A percentile compares a stretch with the other conserved stretches of the same genome.
These are phyloP conservation scores for Pangasius macronema DNA, from an alignment of 2,797 vertebrate genomes.

Conservation along the genomic window DNA sequence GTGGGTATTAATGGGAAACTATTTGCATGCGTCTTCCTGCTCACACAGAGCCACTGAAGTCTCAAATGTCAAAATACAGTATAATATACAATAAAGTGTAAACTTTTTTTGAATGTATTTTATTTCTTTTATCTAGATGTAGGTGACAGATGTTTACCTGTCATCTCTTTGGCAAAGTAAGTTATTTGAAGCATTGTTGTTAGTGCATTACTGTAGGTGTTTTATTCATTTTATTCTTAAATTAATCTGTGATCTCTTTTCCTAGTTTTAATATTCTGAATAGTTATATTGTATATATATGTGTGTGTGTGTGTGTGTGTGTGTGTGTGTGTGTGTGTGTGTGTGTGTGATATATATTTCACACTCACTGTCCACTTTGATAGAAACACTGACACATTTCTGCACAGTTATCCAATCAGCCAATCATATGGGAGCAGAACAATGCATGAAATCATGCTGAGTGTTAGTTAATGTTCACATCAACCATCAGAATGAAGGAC, in stretches of 20 bases:
- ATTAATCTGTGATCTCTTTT: neutral
- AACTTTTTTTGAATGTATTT: neutral
- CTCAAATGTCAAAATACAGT: neutral
- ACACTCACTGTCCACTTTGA: too few relatives aligned
- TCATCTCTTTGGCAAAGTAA: conserved; percentile 84
- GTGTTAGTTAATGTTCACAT: too few relatives aligned
- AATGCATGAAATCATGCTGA: too few relatives aligned
- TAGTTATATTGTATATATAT: neutral
- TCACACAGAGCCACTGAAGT: neutral
- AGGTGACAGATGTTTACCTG: conserved; percentile 75
- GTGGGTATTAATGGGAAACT: conserved; percentile 65
- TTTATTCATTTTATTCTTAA: neutral
- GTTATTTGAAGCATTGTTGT: conserved; percentile 57
- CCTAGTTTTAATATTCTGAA: neutral
- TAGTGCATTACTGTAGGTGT: neutral
- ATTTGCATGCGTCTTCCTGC: neutral
- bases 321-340: too few relatives aligned
- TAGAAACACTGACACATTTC: too few relatives aligned
- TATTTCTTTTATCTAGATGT: conserved; percentile 49
- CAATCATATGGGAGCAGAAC: too few relatives aligned
- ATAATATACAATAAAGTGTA: neutral
- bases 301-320: too few relatives aligned
- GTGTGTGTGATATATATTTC: too few relatives aligned
- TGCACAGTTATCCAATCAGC: too few relatives aligned
- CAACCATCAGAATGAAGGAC: too few relatives aligned